Evolutionary conservation across 1,140 invertebrate genomes (phyloP).

Genomic region (Brevipalpus yothersi): DNA sequence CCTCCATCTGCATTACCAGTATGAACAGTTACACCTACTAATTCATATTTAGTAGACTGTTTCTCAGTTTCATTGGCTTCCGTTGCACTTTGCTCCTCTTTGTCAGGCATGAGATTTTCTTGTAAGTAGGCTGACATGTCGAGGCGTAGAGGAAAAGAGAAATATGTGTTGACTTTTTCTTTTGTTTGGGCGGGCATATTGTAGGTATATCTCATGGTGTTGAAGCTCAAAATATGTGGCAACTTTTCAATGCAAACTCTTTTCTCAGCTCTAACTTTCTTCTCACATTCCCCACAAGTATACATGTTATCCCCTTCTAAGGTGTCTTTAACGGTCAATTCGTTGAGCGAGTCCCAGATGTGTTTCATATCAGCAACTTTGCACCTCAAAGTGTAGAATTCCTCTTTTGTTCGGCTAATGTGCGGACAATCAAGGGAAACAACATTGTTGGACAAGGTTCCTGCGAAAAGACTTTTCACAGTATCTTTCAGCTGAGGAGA

Average conservation of each 20-base stretch:
- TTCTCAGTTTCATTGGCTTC: conserved; percentile 22
- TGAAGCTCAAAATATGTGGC: conserved; percentile 77
- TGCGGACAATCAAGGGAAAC: conserved; percentile 80
- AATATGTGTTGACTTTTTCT: conserved; percentile 90
- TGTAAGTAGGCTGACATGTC: conserved; percentile 89
- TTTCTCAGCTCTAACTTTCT: conserved; percentile 81
- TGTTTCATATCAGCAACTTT: conserved; percentile 90
- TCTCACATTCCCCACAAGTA: conserved; percentile 77
- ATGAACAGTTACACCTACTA: conserved; percentile 86
- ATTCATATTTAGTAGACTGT: conserved; percentile 51
- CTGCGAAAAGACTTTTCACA: conserved; percentile 74
- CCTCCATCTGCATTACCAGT: conserved; percentile 87
- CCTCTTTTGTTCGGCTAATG: conserved; percentile 72
- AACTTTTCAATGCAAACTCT: conserved; percentile 79
- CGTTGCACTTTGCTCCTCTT: conserved; percentile 13
- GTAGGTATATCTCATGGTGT: conserved; percentile 93
- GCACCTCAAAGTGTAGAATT: conserved; percentile 84
- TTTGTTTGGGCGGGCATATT: conserved; percentile 93
- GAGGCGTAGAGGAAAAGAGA: conserved; percentile 73
- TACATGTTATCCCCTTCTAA: conserved; percentile 93
- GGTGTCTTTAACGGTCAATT: conserved; percentile 86
- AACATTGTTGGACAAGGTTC: conserved; percentile 76
- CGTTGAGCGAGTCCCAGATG: conserved; percentile 74
- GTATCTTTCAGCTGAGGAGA: conserved; percentile 64
- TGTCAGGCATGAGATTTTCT: conserved; percentile 62